phyloP scores from a whole-genome alignment of 2,797 vertebrate genomes.

The Pseudomugil gertrudae region DNA sequence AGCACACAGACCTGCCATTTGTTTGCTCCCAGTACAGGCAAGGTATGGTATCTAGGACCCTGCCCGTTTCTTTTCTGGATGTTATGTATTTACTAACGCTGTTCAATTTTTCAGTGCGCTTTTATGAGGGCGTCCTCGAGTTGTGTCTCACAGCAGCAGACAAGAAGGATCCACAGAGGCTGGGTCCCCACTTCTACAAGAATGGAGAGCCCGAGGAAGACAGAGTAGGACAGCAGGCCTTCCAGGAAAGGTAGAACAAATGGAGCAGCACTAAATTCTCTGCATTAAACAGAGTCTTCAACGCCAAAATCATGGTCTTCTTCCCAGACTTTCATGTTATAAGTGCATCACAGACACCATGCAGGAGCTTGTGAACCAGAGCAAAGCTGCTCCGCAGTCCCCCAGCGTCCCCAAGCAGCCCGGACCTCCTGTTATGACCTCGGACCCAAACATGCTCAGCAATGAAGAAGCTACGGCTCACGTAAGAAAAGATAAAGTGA shows the following conservation, averaged over 20 bases:
- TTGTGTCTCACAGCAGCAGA: constrained; percentile 94
- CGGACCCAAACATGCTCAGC: constrained; percentile 98
- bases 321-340: constrained; percentile 89
- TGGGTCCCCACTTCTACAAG: constrained; percentile 97
- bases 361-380: constrained; percentile 97
- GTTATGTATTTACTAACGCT: neutral
- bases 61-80: neutral
- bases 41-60: constrained; percentile 77
- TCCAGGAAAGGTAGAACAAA: constrained; percentile 88
- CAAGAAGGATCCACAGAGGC: constrained; percentile 95
- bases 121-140: constrained; percentile 96
- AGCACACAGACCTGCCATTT: constrained; percentile 91
- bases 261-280: neutral
- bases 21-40: constrained; percentile 96
- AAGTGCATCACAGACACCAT: constrained; percentile 98
- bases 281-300: neutral
- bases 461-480: constrained; percentile 97
- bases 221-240: constrained; percentile 89
- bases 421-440: constrained; percentile 93
- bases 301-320: neutral
- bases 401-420: constrained; percentile 98
- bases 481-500: constrained; percentile 77
- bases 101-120: constrained; percentile 85
- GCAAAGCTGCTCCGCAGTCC: constrained; percentile 97
- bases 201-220: constrained; percentile 97